Evolutionary conservation across 2,888 invertebrate species (phyloP), one percentile per base, ranked within the genome.

Genomic region (Megamerina dolium): DNA sequence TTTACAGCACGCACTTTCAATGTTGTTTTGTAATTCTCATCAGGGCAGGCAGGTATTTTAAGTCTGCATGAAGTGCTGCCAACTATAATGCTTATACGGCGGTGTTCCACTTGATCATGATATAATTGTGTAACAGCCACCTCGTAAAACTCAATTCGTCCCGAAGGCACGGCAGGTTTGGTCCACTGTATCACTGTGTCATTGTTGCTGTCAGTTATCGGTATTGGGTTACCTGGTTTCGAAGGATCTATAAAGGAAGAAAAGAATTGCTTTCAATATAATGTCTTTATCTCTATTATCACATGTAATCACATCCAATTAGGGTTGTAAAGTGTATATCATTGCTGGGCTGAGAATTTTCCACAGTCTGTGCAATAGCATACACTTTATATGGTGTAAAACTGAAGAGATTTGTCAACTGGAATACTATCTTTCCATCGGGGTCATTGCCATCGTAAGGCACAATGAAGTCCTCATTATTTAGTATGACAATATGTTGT

Each of bases 321-420:
- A 75, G 72, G 1, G 85, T 85, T 19, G 73, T 68, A 2, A 79
- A 70, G 50, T 68, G 67, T 31, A 80, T 69, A 2, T 74, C 70
- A 51, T 73, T 69, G 37, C 78, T 77, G 9, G 70, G 64, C 19
- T 73, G 63, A 3, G 89, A 88, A 59, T 83, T 85, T 30, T 74
- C 67, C 0, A 75, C 71, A 0, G 87, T 90, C 57, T 84, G 87
- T 2, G 90, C 90, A 33, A 75, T 72, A 1, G 90, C 77, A 42
- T 75, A 75, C 17, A 89, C 77, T 37, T 77, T 78, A 64, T 90
- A 91, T 45, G 79, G 76, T 1, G 77, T 77, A 56, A 79, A 85
- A 43, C 80, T 78, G 29, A 70, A 66, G 27, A 87, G 73, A 34
- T 63, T 58, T 16, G 48, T 42, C 13, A 68, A 44, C 14, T 56